Evolutionary conservation across 2,113 vertebrate genomes (phyloP).

Genomic region (Cacatua alba): DNA sequence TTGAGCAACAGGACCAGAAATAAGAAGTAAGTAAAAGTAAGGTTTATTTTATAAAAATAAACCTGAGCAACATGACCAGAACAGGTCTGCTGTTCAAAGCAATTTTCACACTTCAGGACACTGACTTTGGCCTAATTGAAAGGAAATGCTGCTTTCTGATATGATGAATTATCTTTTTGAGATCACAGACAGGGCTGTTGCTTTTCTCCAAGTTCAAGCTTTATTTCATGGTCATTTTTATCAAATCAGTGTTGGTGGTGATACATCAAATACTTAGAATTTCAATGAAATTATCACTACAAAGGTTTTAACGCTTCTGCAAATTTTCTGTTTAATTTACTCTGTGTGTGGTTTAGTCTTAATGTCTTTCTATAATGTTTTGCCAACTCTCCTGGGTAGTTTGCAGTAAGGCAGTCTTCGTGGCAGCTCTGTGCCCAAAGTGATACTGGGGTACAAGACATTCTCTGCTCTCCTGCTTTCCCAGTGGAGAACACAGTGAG

Average conservation of each 20-base stretch:
- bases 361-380: background rate
- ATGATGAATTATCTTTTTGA: background rate
- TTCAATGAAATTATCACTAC: background rate
- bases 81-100: background rate
- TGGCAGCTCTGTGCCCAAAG: background rate
- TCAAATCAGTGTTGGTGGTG: background rate
- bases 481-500: background rate
- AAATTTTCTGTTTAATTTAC: background rate
- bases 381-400: background rate
- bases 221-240: constrained; percentile 12
- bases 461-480: background rate
- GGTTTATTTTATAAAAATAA: too few relatives aligned
- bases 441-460: accelerated
- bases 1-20: too few relatives aligned
- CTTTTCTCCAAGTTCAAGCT: background rate
- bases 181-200: background rate
- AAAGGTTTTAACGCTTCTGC: background rate
- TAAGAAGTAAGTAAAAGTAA: too few relatives aligned
- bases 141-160: background rate
- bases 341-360: background rate
- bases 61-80: background rate
- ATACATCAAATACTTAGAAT: background rate
- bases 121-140: background rate
- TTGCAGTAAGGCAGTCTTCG: background rate
- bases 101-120: background rate